A percentile compares a stretch with the other conserved stretches of the same genome.
These are phyloP conservation scores for Istiophorus platypterus DNA, from an alignment of 2,113 vertebrate genomes.

Conservation along the genomic window DNA sequence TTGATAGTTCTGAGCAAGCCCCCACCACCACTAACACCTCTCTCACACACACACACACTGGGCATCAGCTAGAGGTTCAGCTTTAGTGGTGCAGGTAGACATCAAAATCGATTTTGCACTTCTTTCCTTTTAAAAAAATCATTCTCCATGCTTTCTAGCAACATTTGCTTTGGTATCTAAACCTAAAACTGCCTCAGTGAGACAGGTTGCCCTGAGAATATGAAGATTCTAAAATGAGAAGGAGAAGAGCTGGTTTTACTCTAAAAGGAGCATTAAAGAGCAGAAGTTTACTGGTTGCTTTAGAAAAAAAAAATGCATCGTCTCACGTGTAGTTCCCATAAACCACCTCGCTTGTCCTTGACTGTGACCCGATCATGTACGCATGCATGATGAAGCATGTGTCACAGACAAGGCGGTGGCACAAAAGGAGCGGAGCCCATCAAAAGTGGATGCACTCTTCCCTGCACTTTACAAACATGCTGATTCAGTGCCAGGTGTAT, in stretches of 20 bases:
- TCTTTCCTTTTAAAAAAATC: slow-evolving; percentile 36
- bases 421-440: no score
- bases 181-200: slow-evolving; percentile 7
- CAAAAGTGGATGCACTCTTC: neutral
- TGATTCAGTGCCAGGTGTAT: slow-evolving; percentile 58
- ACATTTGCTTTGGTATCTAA: slow-evolving; percentile 27
- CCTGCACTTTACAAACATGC: slow-evolving; percentile 50
- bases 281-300: neutral
- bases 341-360: slow-evolving; percentile 36
- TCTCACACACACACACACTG: no score
- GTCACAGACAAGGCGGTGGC: slow-evolving; percentile 1
- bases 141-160: slow-evolving; percentile 22
- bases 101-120: slow-evolving; percentile 57
- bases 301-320: slow-evolving; percentile 2
- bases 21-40: no score
- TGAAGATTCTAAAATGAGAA: neutral
- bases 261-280: neutral
- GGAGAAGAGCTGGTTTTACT: neutral
- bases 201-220: neutral
- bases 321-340: neutral
- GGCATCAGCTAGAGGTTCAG: slow-evolving; percentile 35
- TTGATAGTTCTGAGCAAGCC: slow-evolving; percentile 23
- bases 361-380: slow-evolving; percentile 32
- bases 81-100: slow-evolving; percentile 22
- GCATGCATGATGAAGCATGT: slow-evolving; percentile 49